Conservation (phyloP, 1,140 invertebrate species). For the Metopolophium dirhodum region DNA sequence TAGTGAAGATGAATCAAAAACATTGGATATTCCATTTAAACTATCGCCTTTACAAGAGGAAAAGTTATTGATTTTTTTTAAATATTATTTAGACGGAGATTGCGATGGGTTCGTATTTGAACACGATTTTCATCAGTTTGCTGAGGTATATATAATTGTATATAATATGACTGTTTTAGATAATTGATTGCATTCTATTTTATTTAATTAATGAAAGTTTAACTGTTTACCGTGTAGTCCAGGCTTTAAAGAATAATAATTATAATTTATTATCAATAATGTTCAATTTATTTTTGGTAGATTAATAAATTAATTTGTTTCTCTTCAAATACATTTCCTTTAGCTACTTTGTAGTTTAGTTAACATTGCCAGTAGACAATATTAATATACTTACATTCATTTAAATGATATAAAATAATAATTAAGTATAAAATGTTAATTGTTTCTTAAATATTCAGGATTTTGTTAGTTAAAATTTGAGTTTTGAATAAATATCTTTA, state of each 20-base stretch:
- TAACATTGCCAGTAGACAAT: not conserved
- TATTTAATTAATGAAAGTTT: not conserved
- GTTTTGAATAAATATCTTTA: not conserved
- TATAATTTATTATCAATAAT: not conserved
- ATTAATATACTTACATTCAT: not conserved
- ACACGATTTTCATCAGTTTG: constrained; percentile 73
- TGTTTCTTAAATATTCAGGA: not conserved
- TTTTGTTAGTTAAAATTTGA: not conserved
- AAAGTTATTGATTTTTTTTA: constrained; percentile 75
- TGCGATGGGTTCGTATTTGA: constrained; percentile 73
- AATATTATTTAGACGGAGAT: constrained; percentile 73
- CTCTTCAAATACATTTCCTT: not conserved
- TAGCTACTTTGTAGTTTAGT: not conserved
- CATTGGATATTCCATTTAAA: constrained; percentile 64
- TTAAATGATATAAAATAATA: not conserved
- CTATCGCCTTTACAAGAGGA: constrained; percentile 71
- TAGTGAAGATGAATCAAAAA: constrained; percentile 69
- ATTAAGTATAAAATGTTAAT: not conserved
- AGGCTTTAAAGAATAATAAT: not conserved
- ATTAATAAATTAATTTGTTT: not conserved
- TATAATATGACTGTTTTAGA: not conserved
- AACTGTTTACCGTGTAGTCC: not conserved
- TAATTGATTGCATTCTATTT: not conserved
- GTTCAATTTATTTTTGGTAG: not conserved
- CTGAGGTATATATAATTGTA: constrained; percentile 67